Evolutionary conservation across 2,113 vertebrate species (phyloP).

Genomic region (Myotis yumanensis): DNA sequence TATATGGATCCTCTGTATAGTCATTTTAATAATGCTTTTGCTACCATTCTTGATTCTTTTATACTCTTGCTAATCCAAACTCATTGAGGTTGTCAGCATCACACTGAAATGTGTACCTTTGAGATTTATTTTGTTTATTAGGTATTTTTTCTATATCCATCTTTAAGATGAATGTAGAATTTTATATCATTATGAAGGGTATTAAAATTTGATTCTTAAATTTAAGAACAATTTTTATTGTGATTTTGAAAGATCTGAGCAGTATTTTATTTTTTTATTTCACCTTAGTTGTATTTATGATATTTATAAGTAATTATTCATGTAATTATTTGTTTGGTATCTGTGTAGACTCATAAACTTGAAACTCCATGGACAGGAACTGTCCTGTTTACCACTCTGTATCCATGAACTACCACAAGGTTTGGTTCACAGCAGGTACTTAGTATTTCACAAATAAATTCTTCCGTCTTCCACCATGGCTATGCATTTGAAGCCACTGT

Average conservation of each 20-base stretch:
- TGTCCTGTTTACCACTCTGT: not conserved
- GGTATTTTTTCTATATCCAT: not conserved
- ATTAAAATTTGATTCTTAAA: not conserved
- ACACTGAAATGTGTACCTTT: slow-evolving; percentile 3
- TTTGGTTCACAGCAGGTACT: not conserved
- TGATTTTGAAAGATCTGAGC: not conserved
- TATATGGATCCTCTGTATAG: not conserved
- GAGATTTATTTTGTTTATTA: not conserved
- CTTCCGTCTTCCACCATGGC: not conserved
- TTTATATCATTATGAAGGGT: not conserved
- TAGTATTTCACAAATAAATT: not conserved
- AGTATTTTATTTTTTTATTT: slow-evolving; percentile 10
- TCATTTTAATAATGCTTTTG: not conserved
- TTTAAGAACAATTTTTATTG: slow-evolving; percentile 10
- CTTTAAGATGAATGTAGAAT: not conserved
- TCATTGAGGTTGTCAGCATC: not conserved
- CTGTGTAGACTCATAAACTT: not conserved
- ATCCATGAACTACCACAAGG: not conserved
- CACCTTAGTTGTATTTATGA: not conserved
- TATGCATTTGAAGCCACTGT: not conserved
- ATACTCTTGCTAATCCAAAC: not conserved
- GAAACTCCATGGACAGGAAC: not conserved
- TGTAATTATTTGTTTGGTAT: not conserved
- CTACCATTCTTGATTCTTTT: not conserved
- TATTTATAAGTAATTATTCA: not conserved